phyloP scores from a whole-genome alignment of 2,888 invertebrate genomes.

The Syrista parreyssii region DNA sequence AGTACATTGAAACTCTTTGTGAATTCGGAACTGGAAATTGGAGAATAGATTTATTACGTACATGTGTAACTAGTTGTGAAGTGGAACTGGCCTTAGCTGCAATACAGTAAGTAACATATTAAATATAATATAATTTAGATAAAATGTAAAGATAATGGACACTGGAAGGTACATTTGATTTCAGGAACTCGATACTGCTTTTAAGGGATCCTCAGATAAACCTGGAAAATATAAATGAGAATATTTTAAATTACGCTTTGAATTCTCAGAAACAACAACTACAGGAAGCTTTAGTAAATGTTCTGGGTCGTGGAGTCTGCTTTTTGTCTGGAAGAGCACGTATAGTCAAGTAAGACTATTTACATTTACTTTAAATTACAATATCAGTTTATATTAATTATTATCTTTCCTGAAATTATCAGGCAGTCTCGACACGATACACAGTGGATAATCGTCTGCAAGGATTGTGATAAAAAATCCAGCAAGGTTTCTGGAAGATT shows the following conservation, averaged over 20 bases:
- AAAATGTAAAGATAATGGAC: conserved; percentile 40
- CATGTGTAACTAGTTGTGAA: conserved; percentile 40
- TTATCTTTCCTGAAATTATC: conserved; percentile 5
- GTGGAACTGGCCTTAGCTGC: conserved; percentile 46
- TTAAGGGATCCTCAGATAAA: conserved; percentile 34
- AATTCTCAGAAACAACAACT: conserved; percentile 38
- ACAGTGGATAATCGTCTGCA: conserved; percentile 43
- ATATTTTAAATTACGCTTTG: conserved; percentile 51
- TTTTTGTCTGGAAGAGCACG: conserved; percentile 46
- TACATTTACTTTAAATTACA: conserved; percentile 3
- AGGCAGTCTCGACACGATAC: conserved; percentile 30
- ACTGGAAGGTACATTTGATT: conserved; percentile 16
- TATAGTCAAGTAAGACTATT: conserved; percentile 15
- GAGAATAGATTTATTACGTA: conserved; percentile 46
- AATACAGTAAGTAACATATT: conserved; percentile 45
- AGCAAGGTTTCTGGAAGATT: too few relatives aligned
- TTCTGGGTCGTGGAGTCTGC: conserved; percentile 54
- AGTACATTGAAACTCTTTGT: conserved; percentile 48
- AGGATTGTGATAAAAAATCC: conserved; percentile 36
- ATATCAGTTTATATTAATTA: conserved; percentile 8
- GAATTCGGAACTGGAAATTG: conserved; percentile 44
- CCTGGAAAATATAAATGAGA: conserved; percentile 45
- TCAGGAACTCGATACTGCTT: conserved; percentile 39
- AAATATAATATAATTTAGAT: conserved; percentile 16
- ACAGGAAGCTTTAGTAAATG: conserved; percentile 44